Evolutionary conservation across 2,888 invertebrate genomes (phyloP).

Genomic region (Hydrotaea cyrtoneurina): DNA sequence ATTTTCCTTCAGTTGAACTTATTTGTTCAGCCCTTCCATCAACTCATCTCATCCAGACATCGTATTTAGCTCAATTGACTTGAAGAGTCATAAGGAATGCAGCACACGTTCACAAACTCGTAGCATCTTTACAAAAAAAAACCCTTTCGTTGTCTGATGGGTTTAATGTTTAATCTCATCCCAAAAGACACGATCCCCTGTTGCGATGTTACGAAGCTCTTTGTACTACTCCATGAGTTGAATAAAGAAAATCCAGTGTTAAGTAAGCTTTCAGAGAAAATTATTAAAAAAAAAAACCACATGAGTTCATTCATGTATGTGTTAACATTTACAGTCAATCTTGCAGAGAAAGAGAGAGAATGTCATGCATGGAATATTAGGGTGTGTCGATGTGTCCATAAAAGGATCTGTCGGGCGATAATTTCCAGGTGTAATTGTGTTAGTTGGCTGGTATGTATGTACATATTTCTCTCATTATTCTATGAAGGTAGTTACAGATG

Average conservation of each 20-base stretch:
- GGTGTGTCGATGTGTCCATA: no score
- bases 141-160: not conserved
- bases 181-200: not conserved
- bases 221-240: not conserved
- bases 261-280: constrained; percentile 9
- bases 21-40: not conserved
- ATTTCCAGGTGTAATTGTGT: no score
- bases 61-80: not conserved
- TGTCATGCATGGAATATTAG: no score
- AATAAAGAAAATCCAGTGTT: not conserved
- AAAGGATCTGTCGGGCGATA: no score
- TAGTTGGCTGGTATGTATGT: no score
- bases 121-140: not conserved
- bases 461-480: no score
- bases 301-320: not conserved
- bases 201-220: not conserved
- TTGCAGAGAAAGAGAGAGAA: not conserved
- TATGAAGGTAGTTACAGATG: no score
- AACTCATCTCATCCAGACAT: not conserved
- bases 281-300: not conserved
- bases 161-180: not conserved
- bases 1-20: no score
- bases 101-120: no score
- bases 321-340: not conserved
- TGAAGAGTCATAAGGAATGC: not conserved